Evolutionary conservation across 2,113 vertebrate genomes (phyloP), one percentile per base, ranked within the genome.

Genomic region (Oryzias woworae): DNA sequence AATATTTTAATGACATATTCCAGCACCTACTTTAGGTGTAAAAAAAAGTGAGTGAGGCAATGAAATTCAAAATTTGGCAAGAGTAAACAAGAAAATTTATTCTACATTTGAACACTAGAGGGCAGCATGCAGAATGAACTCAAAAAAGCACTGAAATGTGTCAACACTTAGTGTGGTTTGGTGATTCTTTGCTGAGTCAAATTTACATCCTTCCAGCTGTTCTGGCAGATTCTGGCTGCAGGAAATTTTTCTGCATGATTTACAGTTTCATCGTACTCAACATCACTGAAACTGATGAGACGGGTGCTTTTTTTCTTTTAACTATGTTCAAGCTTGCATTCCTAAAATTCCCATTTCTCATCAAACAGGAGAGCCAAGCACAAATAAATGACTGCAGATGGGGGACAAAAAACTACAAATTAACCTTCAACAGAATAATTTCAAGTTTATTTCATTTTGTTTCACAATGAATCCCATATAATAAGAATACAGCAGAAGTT

Each of bases 401-500:
- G 36, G 36, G 36, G 31, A 8, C 7, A 36, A 87, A 80, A 43
- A 61, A 41, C 78, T 69, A 80, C 82, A 23, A 67, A 75, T 75
- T 83, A 80, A 83, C 84, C 81, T 83, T 86, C 86, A 89, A 90
- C 85, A 88, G 87, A 90, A 91, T 91, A 88, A 89, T 90, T 87
- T 89, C 77, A 88, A 88, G 80, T 92, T 92, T 92, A 91, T 91
- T 92, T 90, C 55, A 87, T 85, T 87, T 91, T 24, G 78, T 91
- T 89, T 91, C 83, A 91, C 89, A 87, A 78, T 87, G 77, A 91
- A 18, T 85, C 84, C 88, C 87, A 92, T 88, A 88, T 71, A 88
- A 86, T 88, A 89, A 91, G 88, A 91, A 88, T 88, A 91, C 88
- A 90, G 71, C 61, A 84, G 80, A 88, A 83, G 84, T 90, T 75